These are phyloP conservation scores for Rhadinocentrus ornatus DNA, from an alignment of 2,797 vertebrate species.

Conservation along the genomic window DNA sequence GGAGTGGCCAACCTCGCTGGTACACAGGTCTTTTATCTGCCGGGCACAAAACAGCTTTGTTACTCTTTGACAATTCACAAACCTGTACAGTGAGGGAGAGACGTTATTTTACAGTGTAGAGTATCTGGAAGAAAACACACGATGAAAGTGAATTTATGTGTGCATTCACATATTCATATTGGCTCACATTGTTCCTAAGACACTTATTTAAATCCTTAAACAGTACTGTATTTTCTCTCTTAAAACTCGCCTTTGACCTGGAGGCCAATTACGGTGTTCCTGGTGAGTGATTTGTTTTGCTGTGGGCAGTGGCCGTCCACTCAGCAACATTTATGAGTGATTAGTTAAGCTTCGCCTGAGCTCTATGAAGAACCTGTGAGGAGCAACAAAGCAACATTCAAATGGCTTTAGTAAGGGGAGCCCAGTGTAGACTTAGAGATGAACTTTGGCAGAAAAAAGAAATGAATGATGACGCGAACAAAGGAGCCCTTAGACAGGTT, in stretches of 20 bases:
- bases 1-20: conserved; percentile 81
- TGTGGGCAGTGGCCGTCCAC: conserved; percentile 63
- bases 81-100: conserved; percentile 44
- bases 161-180: conserved; percentile 1
- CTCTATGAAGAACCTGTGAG: conserved; percentile 72
- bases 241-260: conserved; percentile 62
- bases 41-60: conserved; percentile 82
- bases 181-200: conserved; percentile 20
- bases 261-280: conserved; percentile 72
- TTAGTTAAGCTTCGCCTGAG: conserved; percentile 79
- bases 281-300: conserved; percentile 72
- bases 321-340: conserved; percentile 81
- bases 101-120: neutral
- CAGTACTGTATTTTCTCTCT: conserved; percentile 30
- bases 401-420: conserved; percentile 62
- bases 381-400: conserved; percentile 78
- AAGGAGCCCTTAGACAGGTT: conserved; percentile 72
- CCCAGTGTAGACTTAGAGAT: conserved; percentile 70
- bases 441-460: conserved; percentile 67
- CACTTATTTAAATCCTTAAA: conserved; percentile 11
- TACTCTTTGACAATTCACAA: conserved; percentile 80
- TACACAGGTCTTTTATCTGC: conserved; percentile 80
- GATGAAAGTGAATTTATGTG: conserved; percentile 8
- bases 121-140: conserved; percentile 12
- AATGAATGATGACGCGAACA: conserved; percentile 73